A percentile compares a stretch with the other conserved stretches of the same genome.
phyloP scores from a whole-genome alignment of 2,797 vertebrate genomes.

The Lagodon rhomboides region DNA sequence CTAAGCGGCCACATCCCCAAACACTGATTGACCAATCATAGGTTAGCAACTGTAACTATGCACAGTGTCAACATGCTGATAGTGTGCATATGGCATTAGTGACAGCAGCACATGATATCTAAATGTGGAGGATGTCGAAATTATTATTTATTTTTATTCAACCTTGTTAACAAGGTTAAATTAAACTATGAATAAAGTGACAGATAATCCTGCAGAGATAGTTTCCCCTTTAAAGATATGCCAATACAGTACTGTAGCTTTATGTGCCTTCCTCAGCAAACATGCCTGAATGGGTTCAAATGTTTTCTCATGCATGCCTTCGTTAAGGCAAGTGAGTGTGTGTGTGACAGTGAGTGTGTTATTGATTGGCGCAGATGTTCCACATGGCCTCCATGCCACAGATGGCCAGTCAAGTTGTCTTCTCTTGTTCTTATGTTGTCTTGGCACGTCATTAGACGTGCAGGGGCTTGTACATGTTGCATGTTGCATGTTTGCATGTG shows the following conservation, averaged over 20 bases:
- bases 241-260: neutral
- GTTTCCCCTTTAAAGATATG: neutral
- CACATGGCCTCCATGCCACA: slow-evolving; percentile 62
- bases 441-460: slow-evolving; percentile 75
- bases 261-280: neutral
- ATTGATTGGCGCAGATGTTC: slow-evolving; percentile 75
- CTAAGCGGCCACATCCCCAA: neutral
- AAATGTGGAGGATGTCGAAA: neutral
- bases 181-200: neutral
- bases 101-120: neutral
- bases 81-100: neutral
- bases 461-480: slow-evolving; percentile 62
- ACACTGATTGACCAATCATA: neutral
- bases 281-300: slow-evolving; percentile 35
- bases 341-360: slow-evolving; percentile 53
- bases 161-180: neutral
- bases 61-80: neutral
- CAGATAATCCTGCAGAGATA: neutral
- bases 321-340: slow-evolving; percentile 11
- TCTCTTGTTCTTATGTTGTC: slow-evolving; percentile 63
- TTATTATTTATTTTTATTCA: neutral
- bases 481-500: slow-evolving; percentile 34
- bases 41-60: neutral
- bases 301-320: slow-evolving; percentile 32
- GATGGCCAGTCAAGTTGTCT: slow-evolving; percentile 71